Percentiles rank a stretch among this genome's conserved stretches.
Conservation (phyloP, 2,888 invertebrate genomes). For the Parnassius mnemosyne region DNA sequence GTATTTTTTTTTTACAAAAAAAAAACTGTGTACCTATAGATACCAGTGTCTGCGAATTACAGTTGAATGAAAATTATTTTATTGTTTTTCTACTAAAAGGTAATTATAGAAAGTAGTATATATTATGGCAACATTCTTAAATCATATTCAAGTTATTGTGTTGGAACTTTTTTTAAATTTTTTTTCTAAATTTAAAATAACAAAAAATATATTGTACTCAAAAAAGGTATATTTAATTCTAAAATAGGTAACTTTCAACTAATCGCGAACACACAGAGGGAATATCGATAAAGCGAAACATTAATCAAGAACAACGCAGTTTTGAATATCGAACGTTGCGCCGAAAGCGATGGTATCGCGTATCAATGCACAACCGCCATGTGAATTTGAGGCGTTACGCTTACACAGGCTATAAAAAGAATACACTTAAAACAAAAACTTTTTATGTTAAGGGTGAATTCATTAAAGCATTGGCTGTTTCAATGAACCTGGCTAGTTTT, state of each 20-base stretch:
- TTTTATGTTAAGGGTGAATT: constrained; percentile 13
- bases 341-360: constrained; percentile 63
- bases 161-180: no score
- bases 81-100: no score
- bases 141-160: no score
- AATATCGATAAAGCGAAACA: constrained; percentile 54
- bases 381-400: constrained; percentile 47
- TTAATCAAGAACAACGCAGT: constrained; percentile 68
- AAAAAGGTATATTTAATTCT: constrained; percentile 23
- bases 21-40: constrained; percentile 24
- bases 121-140: no score
- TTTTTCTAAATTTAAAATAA: not conserved
- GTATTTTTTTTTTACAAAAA: constrained; percentile 25
- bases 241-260: constrained; percentile 32
- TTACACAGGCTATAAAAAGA: constrained; percentile 30
- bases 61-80: no score
- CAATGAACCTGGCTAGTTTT: not conserved
- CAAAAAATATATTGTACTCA: not conserved
- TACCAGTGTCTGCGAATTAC: no score
- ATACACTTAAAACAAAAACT: constrained; percentile 27
- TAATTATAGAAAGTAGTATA: no score
- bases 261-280: constrained; percentile 36
- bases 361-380: constrained; percentile 55
- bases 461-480: constrained; percentile 3
- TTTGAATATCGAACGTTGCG: constrained; percentile 64